Conservation (phyloP, 2,888 invertebrate species). For the Cylloceria caligata region DNA sequence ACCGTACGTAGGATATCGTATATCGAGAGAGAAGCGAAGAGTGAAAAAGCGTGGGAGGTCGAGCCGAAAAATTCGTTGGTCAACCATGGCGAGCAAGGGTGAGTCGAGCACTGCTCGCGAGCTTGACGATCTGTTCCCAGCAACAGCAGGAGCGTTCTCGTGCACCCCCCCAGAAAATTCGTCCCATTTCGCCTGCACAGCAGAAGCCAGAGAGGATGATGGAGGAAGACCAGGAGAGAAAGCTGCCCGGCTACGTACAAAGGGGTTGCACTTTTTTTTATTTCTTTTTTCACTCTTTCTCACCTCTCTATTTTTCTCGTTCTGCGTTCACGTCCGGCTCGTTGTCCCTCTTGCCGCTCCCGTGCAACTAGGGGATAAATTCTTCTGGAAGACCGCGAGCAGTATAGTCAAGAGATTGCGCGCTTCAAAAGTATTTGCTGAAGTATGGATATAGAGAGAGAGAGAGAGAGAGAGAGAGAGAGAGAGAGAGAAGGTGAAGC, state of each 20-base stretch:
- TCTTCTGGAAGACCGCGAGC: slow-evolving; percentile 69
- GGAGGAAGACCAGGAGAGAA: slow-evolving; percentile 45
- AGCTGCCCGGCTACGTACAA: slow-evolving; percentile 38
- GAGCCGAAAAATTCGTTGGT: slow-evolving; percentile 51
- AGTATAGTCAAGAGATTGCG: slow-evolving; percentile 56
- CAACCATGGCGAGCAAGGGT: slow-evolving; percentile 33
- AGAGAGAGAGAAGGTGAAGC: slow-evolving; percentile 10
- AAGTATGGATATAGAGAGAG: neutral
- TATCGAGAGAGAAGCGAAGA: slow-evolving; percentile 51
- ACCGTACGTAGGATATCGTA: slow-evolving; percentile 75
- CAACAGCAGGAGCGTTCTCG: slow-evolving; percentile 32
- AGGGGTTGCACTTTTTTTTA: slow-evolving; percentile 21
- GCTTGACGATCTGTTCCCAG: slow-evolving; percentile 33
- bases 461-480: neutral
- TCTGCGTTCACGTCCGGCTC: slow-evolving; percentile 31
- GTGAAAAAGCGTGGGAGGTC: slow-evolving; percentile 55
- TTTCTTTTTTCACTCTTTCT: neutral
- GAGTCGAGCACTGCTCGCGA: slow-evolving; percentile 34
- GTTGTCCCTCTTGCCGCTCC: slow-evolving; percentile 35
- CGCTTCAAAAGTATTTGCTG: slow-evolving; percentile 41
- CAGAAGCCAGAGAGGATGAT: slow-evolving; percentile 22
- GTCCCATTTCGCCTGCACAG: slow-evolving; percentile 38
- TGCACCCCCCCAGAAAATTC: slow-evolving; percentile 61
- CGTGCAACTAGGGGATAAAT: slow-evolving; percentile 57
- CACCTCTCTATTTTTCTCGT: slow-evolving; percentile 27